phyloP scores from a whole-genome alignment of 1,140 invertebrate genomes.

The Parasteatoda tepidariorum region DNA sequence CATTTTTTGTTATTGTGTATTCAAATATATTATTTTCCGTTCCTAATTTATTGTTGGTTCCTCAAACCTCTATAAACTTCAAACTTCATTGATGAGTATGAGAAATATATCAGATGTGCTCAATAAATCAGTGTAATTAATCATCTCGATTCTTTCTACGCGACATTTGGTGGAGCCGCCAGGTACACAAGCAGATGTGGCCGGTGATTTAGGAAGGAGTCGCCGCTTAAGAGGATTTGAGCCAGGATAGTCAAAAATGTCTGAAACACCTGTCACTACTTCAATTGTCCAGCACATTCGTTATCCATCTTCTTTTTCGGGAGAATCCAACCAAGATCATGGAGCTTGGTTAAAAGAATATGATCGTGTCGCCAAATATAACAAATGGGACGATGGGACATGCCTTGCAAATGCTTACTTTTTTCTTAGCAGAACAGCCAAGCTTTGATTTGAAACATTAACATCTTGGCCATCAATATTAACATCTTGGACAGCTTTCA shows the following conservation, averaged over 20 bases:
- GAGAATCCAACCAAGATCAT: neutral
- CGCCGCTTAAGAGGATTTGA: neutral
- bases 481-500: neutral
- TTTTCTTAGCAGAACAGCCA: neutral
- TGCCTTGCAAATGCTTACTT: slow-evolving; percentile 2
- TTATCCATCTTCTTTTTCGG: neutral
- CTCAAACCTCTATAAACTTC: too few relatives aligned
- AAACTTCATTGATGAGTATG: too few relatives aligned
- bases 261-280: neutral
- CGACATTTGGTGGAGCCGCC: neutral
- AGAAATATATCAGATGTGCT: too few relatives aligned
- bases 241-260: neutral
- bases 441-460: neutral
- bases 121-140: too few relatives aligned
- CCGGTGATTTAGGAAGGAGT: neutral
- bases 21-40: too few relatives aligned
- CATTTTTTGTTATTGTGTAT: too few relatives aligned
- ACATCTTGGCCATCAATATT: neutral
- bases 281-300: neutral
- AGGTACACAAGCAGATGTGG: too few relatives aligned
- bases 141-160: neutral
- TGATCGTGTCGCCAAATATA: neutral
- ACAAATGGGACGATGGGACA: neutral
- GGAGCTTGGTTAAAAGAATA: neutral
- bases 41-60: too few relatives aligned